phyloP scores from a whole-genome alignment of 2,797 vertebrate species.

The Epinephelus coioides region DNA sequence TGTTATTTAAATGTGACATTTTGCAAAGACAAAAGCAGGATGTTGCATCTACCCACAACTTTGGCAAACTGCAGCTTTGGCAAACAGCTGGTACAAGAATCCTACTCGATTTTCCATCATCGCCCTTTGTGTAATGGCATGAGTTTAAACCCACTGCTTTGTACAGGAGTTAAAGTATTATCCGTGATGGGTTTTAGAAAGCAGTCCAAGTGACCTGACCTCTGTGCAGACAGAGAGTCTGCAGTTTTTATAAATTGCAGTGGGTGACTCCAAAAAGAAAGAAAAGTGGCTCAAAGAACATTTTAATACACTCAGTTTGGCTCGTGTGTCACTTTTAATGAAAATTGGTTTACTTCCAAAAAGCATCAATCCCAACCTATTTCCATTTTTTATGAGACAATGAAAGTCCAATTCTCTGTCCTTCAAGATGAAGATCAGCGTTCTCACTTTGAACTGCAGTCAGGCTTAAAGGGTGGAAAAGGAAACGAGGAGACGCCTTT shows the following conservation, averaged over 20 bases:
- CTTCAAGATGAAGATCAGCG: conserved; percentile 39
- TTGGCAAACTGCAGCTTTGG: conserved; percentile 19
- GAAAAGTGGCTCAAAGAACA: conserved; percentile 19
- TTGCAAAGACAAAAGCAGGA: conserved; percentile 32
- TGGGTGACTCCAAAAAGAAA: not conserved
- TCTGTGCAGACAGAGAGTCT: conserved; percentile 18
- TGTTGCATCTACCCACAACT: conserved; percentile 19
- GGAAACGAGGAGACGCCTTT: conserved; percentile 58
- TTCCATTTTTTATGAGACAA: conserved; percentile 33
- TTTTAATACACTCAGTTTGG: conserved; percentile 38
- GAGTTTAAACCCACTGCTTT: conserved; percentile 31
- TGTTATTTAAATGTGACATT: conserved; percentile 46
- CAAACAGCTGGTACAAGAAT: conserved; percentile 32
- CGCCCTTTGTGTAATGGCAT: conserved; percentile 28
- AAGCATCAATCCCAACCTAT: conserved; percentile 30
- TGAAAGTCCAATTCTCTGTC: conserved; percentile 26
- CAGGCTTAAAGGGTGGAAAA: conserved; percentile 48
- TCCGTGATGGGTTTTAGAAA: conserved; percentile 9
- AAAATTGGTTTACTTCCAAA: conserved; percentile 44
- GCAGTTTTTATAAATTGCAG: conserved; percentile 29
- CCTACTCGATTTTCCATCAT: conserved; percentile 27
- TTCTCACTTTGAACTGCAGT: conserved; percentile 40
- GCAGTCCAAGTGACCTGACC: conserved; percentile 28
- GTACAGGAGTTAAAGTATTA: conserved; percentile 33
- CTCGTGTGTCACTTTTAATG: conserved; percentile 42